Percentiles rank a stretch among this genome's conserved stretches.
Evolutionary conservation across 2,113 vertebrate species (phyloP).

Genomic region (Onychostruthus taczanowskii): DNA sequence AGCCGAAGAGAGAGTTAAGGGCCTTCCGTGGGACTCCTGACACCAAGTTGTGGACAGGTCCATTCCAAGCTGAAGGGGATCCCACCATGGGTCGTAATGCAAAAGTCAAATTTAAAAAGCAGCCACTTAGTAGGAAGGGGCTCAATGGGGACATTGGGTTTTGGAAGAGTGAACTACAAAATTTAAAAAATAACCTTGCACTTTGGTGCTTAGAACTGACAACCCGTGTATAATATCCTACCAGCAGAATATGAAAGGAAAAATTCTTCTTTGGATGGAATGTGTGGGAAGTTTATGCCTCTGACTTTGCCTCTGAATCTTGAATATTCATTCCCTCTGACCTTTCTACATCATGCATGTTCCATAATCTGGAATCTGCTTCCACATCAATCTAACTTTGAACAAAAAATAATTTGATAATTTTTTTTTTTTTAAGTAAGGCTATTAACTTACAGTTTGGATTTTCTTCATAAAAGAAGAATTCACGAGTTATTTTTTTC

Average conservation of each 20-base stretch:
- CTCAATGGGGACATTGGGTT: neutral
- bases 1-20: neutral
- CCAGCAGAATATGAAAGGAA: conserved; percentile 37
- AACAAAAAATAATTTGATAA: neutral
- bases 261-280: conserved; percentile 35
- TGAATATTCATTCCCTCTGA: conserved; percentile 41
- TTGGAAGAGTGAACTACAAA: neutral
- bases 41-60: neutral
- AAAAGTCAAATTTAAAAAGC: neutral
- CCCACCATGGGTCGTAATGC: neutral
- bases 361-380: conserved; percentile 30
- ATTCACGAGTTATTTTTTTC: conserved; percentile 7
- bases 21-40: neutral
- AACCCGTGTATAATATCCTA: neutral
- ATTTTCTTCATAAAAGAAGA: conserved; percentile 28
- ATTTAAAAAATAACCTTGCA: neutral
- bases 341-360: neutral
- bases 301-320: conserved; percentile 29
- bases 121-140: neutral
- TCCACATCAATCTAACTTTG: conserved; percentile 9
- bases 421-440: neutral
- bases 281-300: conserved; percentile 42
- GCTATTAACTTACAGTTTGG: conserved; percentile 15
- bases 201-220: neutral
- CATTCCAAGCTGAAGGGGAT: neutral